Conservation (phyloP, 2,113 vertebrate species). For the Scortum barcoo region DNA sequence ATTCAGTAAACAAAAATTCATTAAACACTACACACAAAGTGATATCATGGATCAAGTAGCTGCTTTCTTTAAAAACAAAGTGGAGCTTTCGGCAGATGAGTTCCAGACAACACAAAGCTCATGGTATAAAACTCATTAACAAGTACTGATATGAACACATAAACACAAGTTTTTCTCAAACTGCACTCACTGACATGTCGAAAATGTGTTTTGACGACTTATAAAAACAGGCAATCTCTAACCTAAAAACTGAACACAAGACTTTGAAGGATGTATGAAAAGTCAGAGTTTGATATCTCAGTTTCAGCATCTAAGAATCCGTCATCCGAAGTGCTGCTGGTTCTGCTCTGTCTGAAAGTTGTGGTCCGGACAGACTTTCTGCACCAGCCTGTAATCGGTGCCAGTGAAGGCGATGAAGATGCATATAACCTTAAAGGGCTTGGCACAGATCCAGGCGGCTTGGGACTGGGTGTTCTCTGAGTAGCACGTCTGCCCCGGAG, state of each 20-base stretch:
- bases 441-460: slow-evolving; percentile 86
- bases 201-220: background rate
- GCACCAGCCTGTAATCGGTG: slow-evolving; percentile 85
- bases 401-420: slow-evolving; percentile 87
- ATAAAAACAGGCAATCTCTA: background rate
- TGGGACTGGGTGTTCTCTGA: slow-evolving; percentile 86
- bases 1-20: background rate
- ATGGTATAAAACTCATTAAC: background rate
- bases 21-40: slow-evolving; percentile 17
- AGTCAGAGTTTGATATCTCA: slow-evolving; percentile 11
- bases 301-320: slow-evolving; percentile 1
- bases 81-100: background rate
- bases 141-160: background rate
- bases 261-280: slow-evolving; percentile 45
- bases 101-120: slow-evolving; percentile 26
- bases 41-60: background rate
- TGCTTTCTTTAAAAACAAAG: slow-evolving; percentile 2
- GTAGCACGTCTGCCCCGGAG: slow-evolving; percentile 82
- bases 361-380: slow-evolving; percentile 87
- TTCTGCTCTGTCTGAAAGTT: slow-evolving; percentile 82
- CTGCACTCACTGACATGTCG: slow-evolving; percentile 8
- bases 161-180: slow-evolving; percentile 9
- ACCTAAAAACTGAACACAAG: slow-evolving; percentile 25
- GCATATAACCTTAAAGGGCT: slow-evolving; percentile 87
- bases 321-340: slow-evolving; percentile 78